Evolutionary conservation across 2,888 invertebrate genomes (phyloP).

Genomic region (Lottia scabra): DNA sequence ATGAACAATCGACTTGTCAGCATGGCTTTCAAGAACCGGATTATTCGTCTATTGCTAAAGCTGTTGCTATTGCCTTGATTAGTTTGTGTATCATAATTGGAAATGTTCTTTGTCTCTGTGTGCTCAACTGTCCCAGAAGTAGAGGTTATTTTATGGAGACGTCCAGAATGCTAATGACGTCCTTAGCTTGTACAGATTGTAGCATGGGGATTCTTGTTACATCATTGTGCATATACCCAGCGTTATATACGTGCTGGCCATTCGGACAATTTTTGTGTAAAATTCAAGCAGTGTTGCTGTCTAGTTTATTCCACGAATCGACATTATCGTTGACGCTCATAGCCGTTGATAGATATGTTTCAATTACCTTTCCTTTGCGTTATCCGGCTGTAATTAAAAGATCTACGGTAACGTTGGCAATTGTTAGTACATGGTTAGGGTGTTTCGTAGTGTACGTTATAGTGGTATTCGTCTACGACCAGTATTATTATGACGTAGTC

Average conservation of each 20-base stretch:
- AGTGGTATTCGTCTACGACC: constrained; percentile 35
- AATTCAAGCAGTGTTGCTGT: constrained; percentile 34
- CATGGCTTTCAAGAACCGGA: not conserved
- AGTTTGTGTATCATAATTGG: constrained; percentile 29
- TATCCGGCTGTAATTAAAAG: constrained; percentile 35
- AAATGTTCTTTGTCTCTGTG: constrained; percentile 32
- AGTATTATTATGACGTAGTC: constrained; percentile 38
- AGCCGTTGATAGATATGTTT: constrained; percentile 37
- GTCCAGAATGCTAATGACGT: constrained; percentile 37
- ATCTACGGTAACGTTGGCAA: constrained; percentile 28
- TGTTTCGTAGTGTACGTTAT: constrained; percentile 33
- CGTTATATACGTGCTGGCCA: constrained; percentile 38
- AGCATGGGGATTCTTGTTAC: constrained; percentile 36
- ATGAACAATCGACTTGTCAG: not conserved
- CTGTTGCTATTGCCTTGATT: constrained; percentile 29
- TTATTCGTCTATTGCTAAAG: constrained; percentile 23
- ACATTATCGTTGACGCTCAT: constrained; percentile 35
- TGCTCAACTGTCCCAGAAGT: constrained; percentile 30
- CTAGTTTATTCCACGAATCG: constrained; percentile 40
- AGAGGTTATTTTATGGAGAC: constrained; percentile 31
- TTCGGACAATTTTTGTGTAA: constrained; percentile 36
- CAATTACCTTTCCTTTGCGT: constrained; percentile 29
- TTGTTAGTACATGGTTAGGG: constrained; percentile 32
- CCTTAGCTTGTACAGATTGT: constrained; percentile 36
- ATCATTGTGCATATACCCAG: constrained; percentile 35